Conservation (phyloP, 1,140 invertebrate genomes). For the Euschistus heros region DNA sequence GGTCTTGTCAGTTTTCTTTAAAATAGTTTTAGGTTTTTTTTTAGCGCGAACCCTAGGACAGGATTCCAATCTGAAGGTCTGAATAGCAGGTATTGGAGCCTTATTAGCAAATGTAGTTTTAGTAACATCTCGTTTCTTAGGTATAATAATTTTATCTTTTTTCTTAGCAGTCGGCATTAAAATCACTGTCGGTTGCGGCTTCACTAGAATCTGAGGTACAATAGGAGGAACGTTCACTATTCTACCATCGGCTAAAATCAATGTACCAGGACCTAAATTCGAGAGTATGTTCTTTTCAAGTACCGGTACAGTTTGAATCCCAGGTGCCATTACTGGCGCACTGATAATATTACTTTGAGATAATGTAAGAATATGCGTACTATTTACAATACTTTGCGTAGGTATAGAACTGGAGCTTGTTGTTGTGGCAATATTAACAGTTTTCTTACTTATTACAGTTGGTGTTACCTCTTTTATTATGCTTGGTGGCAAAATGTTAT, state of each 20-base stretch:
- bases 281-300: constrained; percentile 23
- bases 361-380: not conserved
- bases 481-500: not conserved
- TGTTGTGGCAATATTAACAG: not conserved
- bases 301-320: constrained; percentile 18
- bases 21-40: constrained; percentile 22
- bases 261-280: constrained; percentile 24
- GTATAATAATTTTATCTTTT: constrained; percentile 16
- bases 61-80: constrained; percentile 35
- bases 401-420: not conserved
- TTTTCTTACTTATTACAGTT: not conserved
- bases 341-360: constrained; percentile 15
- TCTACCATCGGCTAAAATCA: constrained; percentile 26
- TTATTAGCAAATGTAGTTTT: constrained; percentile 58
- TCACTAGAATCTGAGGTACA: constrained; percentile 23
- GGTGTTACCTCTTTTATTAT: not conserved
- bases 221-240: constrained; percentile 25
- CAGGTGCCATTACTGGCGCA: constrained; percentile 17
- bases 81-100: constrained; percentile 55
- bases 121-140: constrained; percentile 36
- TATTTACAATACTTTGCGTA: not conserved
- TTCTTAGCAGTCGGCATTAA: constrained; percentile 22
- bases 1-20: constrained; percentile 8
- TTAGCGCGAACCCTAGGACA: constrained; percentile 33
- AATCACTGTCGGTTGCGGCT: constrained; percentile 22